A percentile compares a stretch with the other conserved stretches of the same genome.
Evolutionary conservation across 2,113 vertebrate genomes (phyloP).

Genomic region (Catharus minimus): DNA sequence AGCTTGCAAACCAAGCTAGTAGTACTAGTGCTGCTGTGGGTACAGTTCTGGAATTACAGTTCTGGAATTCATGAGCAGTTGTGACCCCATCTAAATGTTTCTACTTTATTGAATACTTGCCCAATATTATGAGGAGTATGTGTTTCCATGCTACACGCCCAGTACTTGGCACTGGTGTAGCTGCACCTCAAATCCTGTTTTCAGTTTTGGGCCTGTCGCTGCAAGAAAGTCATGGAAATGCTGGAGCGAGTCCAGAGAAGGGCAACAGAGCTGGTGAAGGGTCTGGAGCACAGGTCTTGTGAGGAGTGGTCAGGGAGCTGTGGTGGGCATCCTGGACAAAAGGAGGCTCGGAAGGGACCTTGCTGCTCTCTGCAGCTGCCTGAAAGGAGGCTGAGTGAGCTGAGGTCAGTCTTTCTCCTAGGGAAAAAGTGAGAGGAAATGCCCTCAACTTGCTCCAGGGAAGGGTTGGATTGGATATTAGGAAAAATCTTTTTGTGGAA

Average conservation of each 20-base stretch:
- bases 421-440: background rate
- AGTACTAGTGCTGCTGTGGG: background rate
- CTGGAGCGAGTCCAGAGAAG: too few species aligned
- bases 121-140: background rate
- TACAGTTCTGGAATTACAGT: background rate
- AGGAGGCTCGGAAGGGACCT: background rate
- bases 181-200: background rate
- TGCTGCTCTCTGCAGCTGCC: accelerated
- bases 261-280: too few species aligned
- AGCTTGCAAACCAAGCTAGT: background rate
- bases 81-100: background rate
- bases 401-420: background rate
- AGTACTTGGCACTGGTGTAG: background rate
- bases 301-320: background rate
- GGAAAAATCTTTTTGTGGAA: background rate
- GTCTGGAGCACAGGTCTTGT: too few species aligned
- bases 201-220: background rate
- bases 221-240: background rate
- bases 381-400: background rate
- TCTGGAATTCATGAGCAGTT: background rate
- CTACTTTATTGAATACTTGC: background rate
- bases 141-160: background rate
- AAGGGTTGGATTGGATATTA: background rate
- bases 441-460: background rate
- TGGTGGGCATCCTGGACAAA: background rate